Evolutionary conservation across 2,797 vertebrate species (phyloP).

Genomic region (Tachyglossus aculeatus): DNA sequence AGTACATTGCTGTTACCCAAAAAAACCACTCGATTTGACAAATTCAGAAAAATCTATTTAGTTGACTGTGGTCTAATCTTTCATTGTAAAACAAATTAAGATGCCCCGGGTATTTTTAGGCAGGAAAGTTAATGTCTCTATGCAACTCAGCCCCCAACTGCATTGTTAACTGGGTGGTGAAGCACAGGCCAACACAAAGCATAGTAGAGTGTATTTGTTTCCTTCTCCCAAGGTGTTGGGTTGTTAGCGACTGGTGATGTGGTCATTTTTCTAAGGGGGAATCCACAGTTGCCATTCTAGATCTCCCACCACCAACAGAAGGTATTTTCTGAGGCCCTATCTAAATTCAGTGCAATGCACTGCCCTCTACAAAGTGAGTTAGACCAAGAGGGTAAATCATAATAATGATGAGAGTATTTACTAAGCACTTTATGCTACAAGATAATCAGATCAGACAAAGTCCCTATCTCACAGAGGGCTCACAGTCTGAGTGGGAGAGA

Average conservation of each 20-base stretch:
- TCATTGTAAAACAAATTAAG: neutral
- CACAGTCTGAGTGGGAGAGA: too few species aligned
- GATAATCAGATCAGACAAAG: too few species aligned
- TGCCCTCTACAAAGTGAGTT: too few species aligned
- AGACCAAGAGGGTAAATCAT: too few species aligned
- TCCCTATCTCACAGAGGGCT: too few species aligned
- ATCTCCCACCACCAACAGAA: too few species aligned
- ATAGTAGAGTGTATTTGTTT: neutral
- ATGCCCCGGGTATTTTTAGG: neutral
- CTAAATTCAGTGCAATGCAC: too few species aligned
- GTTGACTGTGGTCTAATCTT: neutral
- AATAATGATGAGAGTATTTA: too few species aligned
- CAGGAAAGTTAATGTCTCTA: neutral
- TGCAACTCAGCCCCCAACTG: neutral
- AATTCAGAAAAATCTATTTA: neutral
- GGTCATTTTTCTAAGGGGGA: neutral
- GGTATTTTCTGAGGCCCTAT: too few species aligned
- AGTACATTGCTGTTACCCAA: too few species aligned
- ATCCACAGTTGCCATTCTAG: too few species aligned
- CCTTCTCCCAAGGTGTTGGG: neutral
- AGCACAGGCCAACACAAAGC: neutral
- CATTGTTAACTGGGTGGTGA: neutral
- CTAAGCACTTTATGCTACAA: too few species aligned
- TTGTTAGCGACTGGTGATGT: neutral
- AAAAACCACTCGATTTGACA: neutral